Percentiles rank a stretch among this genome's conserved stretches.
These are phyloP conservation scores for Brachypteracias leptosomus DNA, from an alignment of 2,113 vertebrate genomes.

Conservation along the genomic window DNA sequence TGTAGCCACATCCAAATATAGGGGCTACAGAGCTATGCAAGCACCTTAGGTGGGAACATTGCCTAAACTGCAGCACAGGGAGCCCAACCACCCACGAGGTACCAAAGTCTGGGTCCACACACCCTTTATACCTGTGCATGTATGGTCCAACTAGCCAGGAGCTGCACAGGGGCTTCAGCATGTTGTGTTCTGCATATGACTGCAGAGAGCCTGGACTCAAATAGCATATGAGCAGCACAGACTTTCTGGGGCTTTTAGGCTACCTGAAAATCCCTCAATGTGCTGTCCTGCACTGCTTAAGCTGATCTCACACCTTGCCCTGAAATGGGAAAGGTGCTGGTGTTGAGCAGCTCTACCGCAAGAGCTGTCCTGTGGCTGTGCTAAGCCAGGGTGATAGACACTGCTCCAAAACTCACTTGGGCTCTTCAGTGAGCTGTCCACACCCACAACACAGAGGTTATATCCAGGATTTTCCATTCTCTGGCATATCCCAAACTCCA, in stretches of 20 bases:
- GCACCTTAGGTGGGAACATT: background rate
- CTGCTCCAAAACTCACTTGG: background rate
- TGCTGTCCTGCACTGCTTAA: background rate
- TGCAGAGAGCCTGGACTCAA: background rate
- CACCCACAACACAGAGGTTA: slow-evolving; percentile 8
- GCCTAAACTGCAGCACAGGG: background rate
- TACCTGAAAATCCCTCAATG: background rate
- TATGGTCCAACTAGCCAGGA: background rate
- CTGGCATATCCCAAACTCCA: background rate
- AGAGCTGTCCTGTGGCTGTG: background rate
- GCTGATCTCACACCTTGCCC: background rate
- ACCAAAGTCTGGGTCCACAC: background rate
- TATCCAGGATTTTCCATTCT: slow-evolving; percentile 24
- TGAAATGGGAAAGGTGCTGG: rapidly evolving
- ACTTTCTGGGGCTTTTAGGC: background rate
- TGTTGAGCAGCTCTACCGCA: background rate
- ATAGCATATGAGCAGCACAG: background rate
- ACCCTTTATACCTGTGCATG: background rate
- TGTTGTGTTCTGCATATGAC: background rate
- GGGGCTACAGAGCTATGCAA: background rate
- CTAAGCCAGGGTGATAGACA: background rate
- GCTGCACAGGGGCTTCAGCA: background rate
- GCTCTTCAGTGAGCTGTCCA: background rate
- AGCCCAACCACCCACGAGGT: background rate
- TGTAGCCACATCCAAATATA: background rate